Evolutionary conservation across 2,888 invertebrate genomes (phyloP), one percentile per base, ranked within the genome.

Genomic region (Marronus borbonicus): DNA sequence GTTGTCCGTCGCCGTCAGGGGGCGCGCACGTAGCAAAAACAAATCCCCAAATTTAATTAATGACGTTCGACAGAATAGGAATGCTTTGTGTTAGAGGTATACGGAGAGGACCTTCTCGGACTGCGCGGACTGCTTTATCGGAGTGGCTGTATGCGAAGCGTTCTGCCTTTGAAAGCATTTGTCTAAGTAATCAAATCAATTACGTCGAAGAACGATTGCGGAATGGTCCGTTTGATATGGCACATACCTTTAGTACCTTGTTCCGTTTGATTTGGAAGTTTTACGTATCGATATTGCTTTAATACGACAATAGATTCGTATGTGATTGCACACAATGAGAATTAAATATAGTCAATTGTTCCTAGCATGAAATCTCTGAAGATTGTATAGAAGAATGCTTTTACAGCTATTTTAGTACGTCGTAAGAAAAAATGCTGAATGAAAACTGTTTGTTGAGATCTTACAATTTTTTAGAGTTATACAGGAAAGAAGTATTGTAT

Each of bases 31-130:
- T 84, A 85, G 86, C 86, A 87, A 87, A 88, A 88, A 88, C 88
- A 88, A 88, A 88, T 88, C 87, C 87, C 86, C 85, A 87, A 88
- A 88, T 88, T 88, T 88, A 88, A 88, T 88, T 88, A 88, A 88
- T 88, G 88, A 88, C 88, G 87, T 87, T 87, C 86, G 80, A 86
- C 86, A 85, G 84, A 72, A 24, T 72, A 87, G 87, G 88, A 88
- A 88, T 88, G 88, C 88, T 88, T 88, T 88, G 87, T 17, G 52
- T 17, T 17, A 52, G 52, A 17, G n/a, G 50, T 86, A 83, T 83
- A 81, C 79, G 83, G 55, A 20, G 65, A 52, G 65, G 77, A 80
- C 81, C 81, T 78, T 20, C 68, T 68, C 68, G 44, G 68, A 66
- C 65, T 36, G n/a, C n/a, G 17, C 80, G 79, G 81, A 80, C 82